Percentiles rank a stretch among this genome's conserved stretches.
Evolutionary conservation across 2,888 invertebrate genomes (phyloP).

Genomic region (Trissolcus brochymenae): DNA sequence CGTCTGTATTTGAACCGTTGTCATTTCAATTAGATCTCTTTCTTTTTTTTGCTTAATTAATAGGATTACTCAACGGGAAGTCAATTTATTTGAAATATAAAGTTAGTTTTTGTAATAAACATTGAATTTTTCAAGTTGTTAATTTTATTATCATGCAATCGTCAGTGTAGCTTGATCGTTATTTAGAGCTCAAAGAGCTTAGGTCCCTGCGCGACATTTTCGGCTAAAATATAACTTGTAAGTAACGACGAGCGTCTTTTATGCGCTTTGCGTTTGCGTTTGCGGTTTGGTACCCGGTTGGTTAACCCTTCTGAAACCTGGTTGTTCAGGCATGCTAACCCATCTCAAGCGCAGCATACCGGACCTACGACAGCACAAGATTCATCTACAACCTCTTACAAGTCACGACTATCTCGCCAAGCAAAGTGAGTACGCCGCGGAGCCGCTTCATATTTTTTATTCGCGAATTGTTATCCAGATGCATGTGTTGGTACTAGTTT

Average conservation of each 20-base stretch:
- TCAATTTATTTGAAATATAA: background rate
- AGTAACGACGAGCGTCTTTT: conserved; percentile 59
- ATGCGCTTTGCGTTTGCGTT: conserved; percentile 64
- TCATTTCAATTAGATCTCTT: too few species aligned
- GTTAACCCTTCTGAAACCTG: conserved; percentile 75
- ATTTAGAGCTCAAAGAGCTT: conserved; percentile 31
- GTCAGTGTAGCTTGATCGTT: conserved; percentile 50
- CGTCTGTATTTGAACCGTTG: too few species aligned
- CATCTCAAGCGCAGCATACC: conserved; percentile 93
- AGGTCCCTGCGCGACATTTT: conserved; percentile 42
- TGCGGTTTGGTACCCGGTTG: conserved; percentile 65
- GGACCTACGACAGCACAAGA: conserved; percentile 87
- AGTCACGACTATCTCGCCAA: conserved; percentile 80
- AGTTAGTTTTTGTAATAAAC: background rate
- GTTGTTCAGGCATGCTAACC: conserved; percentile 89
- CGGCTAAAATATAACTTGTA: conserved; percentile 54
- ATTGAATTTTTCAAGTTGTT: conserved; percentile 27
- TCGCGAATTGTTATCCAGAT: conserved; percentile 24
- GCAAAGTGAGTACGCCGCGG: conserved; percentile 69
- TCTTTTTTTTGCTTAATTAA: too few species aligned
- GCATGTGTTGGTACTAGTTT: conserved; percentile 43
- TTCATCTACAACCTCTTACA: conserved; percentile 84
- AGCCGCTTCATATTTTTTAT: conserved; percentile 37
- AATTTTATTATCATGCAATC: conserved; percentile 11
- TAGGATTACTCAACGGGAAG: too few species aligned